These are phyloP conservation scores for Goniozus legneri DNA, from an alignment of 1,140 invertebrate genomes.

Conservation along the genomic window DNA sequence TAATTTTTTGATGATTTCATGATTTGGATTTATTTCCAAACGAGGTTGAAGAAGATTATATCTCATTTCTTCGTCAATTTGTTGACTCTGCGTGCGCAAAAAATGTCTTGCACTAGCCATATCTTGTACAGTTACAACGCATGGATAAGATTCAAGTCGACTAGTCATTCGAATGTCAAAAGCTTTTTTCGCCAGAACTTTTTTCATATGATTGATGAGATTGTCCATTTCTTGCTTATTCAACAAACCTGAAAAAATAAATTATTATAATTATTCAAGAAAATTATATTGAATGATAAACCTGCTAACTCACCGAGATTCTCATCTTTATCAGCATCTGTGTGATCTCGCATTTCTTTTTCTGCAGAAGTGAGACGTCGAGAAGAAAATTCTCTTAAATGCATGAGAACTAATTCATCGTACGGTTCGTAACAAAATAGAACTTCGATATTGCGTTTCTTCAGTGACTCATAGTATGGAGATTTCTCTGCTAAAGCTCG, in stretches of 20 bases:
- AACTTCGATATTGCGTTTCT: constrained; percentile 84
- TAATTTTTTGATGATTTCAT: constrained; percentile 89
- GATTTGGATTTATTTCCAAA: constrained; percentile 90
- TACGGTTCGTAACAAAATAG: constrained; percentile 94
- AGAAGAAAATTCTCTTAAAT: constrained; percentile 79
- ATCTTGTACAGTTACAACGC: constrained; percentile 90
- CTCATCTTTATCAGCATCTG: constrained; percentile 59
- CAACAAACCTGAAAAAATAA: constrained; percentile 59
- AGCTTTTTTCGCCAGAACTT: constrained; percentile 71
- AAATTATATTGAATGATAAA: constrained; percentile 5
- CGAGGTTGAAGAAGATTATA: constrained; percentile 85
- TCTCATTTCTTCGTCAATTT: constrained; percentile 80
- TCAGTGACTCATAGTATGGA: constrained; percentile 91
- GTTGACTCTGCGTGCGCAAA: constrained; percentile 82
- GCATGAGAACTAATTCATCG: constrained; percentile 92
- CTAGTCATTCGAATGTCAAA: constrained; percentile 78
- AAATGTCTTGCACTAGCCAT: constrained; percentile 96
- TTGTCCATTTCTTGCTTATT: constrained; percentile 70
- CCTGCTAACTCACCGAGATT: constrained; percentile 39
- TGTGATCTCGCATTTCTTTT: constrained; percentile 84
- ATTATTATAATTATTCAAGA: background rate
- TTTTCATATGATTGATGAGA: constrained; percentile 76
- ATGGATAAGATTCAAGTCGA: constrained; percentile 84
- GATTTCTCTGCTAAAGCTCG: constrained; percentile 87
- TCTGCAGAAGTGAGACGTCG: constrained; percentile 85